Percentiles rank a stretch among this genome's conserved stretches.
These are phyloP conservation scores for Caenorhabditis tropicalis DNA, from an alignment of 1,140 invertebrate species.

Conservation along the genomic window DNA sequence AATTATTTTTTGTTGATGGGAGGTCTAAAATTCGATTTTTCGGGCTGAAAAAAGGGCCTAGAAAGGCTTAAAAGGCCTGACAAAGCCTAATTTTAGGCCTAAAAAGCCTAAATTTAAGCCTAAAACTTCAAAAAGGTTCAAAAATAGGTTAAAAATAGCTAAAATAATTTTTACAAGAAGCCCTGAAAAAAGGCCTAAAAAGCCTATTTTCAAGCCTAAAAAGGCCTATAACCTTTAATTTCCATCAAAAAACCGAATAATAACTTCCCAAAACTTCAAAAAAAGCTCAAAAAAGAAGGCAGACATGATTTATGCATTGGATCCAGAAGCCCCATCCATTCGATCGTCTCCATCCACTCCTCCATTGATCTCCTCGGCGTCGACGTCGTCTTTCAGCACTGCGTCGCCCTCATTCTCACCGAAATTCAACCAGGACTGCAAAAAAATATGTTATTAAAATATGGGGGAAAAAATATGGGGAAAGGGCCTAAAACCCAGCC, in stretches of 20 bases:
- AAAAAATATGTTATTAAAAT: not conserved
- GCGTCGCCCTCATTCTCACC: constrained; percentile 62
- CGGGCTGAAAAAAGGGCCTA: too few species aligned
- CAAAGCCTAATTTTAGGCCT: too few species aligned
- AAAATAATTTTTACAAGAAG: too few species aligned
- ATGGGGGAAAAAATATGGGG: constrained; percentile 28
- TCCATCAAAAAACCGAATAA: not conserved
- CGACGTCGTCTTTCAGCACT: constrained; percentile 49
- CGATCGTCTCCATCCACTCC: not conserved
- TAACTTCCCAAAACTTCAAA: not conserved
- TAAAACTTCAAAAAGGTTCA: not conserved
- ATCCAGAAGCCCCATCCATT: constrained; percentile 19
- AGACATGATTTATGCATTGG: not conserved
- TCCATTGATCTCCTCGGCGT: not conserved
- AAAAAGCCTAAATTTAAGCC: too few species aligned
- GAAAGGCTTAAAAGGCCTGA: too few species aligned
- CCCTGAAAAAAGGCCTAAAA: too few species aligned
- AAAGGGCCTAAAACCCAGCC: too few species aligned
- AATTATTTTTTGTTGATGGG: too few species aligned
- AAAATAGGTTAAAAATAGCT: too few species aligned
- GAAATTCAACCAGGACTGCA: constrained; percentile 67
- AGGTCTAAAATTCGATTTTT: too few species aligned
- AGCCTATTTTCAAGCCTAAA: too few species aligned
- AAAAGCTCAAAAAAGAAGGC: not conserved
- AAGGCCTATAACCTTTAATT: too few species aligned